Evolutionary conservation across 64 coral and sea anemone species (phyloP).

Genomic region (Stichodactyla mertensii): DNA sequence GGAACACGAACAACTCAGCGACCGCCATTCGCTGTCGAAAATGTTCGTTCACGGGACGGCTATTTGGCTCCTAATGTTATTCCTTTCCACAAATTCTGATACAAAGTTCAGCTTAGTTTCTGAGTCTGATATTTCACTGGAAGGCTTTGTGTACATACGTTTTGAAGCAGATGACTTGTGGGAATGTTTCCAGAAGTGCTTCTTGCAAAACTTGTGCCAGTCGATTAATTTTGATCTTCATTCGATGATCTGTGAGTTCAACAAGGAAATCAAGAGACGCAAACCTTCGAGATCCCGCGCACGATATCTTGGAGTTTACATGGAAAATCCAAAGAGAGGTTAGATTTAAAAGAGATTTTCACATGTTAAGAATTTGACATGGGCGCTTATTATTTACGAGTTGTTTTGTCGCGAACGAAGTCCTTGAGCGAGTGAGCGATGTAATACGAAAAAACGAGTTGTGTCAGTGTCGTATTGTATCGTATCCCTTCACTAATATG

Average conservation of each 20-base stretch:
- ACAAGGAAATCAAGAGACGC: conserved; percentile 12
- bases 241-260: conserved; percentile 14
- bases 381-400: neutral
- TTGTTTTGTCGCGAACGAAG: too few relatives aligned
- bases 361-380: neutral
- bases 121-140: neutral
- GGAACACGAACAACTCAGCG: too few relatives aligned
- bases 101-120: neutral
- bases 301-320: conserved; percentile 14
- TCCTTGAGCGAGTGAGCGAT: too few relatives aligned
- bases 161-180: neutral
- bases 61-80: neutral
- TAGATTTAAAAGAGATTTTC: neutral
- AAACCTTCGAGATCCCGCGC: neutral
- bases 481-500: too few relatives aligned
- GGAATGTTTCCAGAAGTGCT: conserved; percentile 31
- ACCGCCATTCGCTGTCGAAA: neutral
- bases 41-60: neutral
- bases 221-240: conserved; percentile 35
- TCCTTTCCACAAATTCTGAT: neutral
- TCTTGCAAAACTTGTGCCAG: neutral
- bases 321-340: conserved; percentile 55
- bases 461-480: too few relatives aligned
- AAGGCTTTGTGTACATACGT: neutral
- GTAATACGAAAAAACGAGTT: too few relatives aligned